Evolutionary conservation across 2,888 invertebrate species (phyloP), one percentile per base, ranked within the genome.

Genomic region (Pharmacophagus antenor): DNA sequence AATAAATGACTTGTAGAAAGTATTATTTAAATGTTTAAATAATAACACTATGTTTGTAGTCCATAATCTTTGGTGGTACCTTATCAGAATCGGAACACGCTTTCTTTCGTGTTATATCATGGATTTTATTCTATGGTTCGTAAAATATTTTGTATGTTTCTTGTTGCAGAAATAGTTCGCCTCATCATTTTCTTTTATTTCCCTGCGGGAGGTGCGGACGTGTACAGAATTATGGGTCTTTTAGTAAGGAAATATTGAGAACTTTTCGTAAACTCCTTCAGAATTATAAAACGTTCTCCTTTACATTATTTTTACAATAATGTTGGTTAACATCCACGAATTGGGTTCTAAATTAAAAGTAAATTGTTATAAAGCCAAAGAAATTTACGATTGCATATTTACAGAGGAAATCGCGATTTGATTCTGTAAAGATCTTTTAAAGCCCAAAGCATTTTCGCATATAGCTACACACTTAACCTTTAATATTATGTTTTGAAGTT

Each of bases 181-280:
- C 44, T 44, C 42, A 42, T 53, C 42, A 42, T 37, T 42, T 41
- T 37, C 41, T n/a, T 41, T 44, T 25, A 52, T 52, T 52, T 52
- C 41, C 52, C 52, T 8, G 41, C 41, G 52, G 52, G 52, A 22
- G 52, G 53, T 42, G 23, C 10, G 42, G 21, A 52, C 53, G 53
- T 53, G 53, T 23, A 17, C 15, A 5, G 53, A 53, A 53, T 53
- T 44, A 17, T 42, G 10, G 41, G 44, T 53, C n/a, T 53, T 44
- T 37, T 12, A 21, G 22, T 41, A 8, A 37, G 6, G 20, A 41
- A 41, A 20, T 20, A 51, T 20, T 51, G 51, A 51, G 37, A 41
- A 21, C 10, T 42, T 6, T 37, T 37, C 12, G 42, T 42, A 8
- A 44, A 44, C n/a, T 1, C 8, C 8, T 18, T 2, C 8, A 5